These are phyloP conservation scores for Nixonia krombeini DNA, from an alignment of 1,140 invertebrate genomes.

Conservation along the genomic window DNA sequence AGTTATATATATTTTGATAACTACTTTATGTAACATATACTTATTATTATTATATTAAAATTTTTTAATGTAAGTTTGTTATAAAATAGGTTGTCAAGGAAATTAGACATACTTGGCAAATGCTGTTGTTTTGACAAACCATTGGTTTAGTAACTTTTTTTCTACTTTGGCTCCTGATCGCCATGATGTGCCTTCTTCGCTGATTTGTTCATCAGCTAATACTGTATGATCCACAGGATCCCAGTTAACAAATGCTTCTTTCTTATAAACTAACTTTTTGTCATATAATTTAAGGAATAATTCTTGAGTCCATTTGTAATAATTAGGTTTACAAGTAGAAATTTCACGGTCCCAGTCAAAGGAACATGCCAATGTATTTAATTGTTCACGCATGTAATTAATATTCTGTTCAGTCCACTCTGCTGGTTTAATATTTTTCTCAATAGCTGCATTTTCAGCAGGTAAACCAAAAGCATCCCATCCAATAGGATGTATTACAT, in stretches of 20 bases:
- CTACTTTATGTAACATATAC: neutral
- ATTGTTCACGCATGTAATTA: slow-evolving; percentile 88
- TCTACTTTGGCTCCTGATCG: slow-evolving; percentile 96
- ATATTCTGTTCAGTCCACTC: slow-evolving; percentile 95
- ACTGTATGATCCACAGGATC: slow-evolving; percentile 99
- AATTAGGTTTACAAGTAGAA: slow-evolving; percentile 82
- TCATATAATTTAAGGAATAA: slow-evolving; percentile 94
- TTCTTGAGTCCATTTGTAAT: slow-evolving; percentile 96
- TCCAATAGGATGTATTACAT: slow-evolving; percentile 96
- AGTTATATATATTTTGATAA: slow-evolving; percentile 17
- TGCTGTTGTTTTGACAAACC: slow-evolving; percentile 94
- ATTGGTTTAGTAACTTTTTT: slow-evolving; percentile 90
- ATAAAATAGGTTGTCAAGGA: slow-evolving; percentile 10
- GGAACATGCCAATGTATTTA: slow-evolving; percentile 84
- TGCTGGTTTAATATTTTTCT: slow-evolving; percentile 82
- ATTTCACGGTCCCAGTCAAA: slow-evolving; percentile 97
- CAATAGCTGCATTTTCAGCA: slow-evolving; percentile 98
- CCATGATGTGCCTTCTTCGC: slow-evolving; percentile 93
- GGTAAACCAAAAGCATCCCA: slow-evolving; percentile 99
- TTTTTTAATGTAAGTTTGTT: no score
- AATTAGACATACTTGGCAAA: slow-evolving; percentile 83
- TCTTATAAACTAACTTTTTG: slow-evolving; percentile 88
- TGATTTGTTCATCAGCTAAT: slow-evolving; percentile 98
- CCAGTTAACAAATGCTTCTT: slow-evolving; percentile 95
- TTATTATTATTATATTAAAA: neutral